These are phyloP conservation scores for Drosophila leontia DNA, from an alignment of 1,140 invertebrate genomes.

Conservation along the genomic window DNA sequence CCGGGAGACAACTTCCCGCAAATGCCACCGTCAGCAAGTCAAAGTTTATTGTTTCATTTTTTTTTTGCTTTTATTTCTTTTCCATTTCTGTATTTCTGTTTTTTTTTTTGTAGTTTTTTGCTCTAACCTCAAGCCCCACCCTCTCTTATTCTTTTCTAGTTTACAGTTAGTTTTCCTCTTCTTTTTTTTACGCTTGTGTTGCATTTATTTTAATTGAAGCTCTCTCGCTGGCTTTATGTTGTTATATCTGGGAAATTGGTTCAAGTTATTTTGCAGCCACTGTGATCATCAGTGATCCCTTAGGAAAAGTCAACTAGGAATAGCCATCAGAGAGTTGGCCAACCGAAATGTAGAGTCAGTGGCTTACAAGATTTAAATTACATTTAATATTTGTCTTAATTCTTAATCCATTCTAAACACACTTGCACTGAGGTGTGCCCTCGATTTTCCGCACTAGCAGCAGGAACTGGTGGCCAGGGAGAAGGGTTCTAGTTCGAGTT, in stretches of 20 bases:
- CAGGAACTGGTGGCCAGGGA: neutral
- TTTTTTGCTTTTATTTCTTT: slow-evolving; percentile 12
- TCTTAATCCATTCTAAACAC: neutral
- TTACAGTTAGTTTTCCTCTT: slow-evolving; percentile 18
- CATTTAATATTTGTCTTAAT: neutral
- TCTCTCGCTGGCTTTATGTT: slow-evolving; percentile 11
- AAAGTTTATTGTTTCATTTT: slow-evolving; percentile 60
- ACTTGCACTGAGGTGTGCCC: neutral
- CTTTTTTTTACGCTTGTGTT: slow-evolving; percentile 43
- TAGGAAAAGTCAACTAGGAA: no score
- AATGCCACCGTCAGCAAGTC: slow-evolving; percentile 64
- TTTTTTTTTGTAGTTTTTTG: neutral
- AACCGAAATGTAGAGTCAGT: neutral
- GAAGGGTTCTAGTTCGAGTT: neutral
- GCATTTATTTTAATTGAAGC: slow-evolving; percentile 56
- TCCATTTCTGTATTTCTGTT: slow-evolving; percentile 19
- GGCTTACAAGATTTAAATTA: neutral
- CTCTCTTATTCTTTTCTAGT: neutral
- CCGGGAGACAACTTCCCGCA: slow-evolving; percentile 30
- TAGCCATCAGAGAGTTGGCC: neutral
- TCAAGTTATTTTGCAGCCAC: slow-evolving; percentile 5
- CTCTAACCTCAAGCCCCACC: neutral
- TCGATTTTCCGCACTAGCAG: neutral
- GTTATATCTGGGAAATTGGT: slow-evolving; percentile 18
- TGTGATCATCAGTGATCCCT: slow-evolving; percentile 10